Evolutionary conservation across 37 sponge, comb jelly and placozoan species (phyloP).

Genomic region (Eunapius fragilis): DNA sequence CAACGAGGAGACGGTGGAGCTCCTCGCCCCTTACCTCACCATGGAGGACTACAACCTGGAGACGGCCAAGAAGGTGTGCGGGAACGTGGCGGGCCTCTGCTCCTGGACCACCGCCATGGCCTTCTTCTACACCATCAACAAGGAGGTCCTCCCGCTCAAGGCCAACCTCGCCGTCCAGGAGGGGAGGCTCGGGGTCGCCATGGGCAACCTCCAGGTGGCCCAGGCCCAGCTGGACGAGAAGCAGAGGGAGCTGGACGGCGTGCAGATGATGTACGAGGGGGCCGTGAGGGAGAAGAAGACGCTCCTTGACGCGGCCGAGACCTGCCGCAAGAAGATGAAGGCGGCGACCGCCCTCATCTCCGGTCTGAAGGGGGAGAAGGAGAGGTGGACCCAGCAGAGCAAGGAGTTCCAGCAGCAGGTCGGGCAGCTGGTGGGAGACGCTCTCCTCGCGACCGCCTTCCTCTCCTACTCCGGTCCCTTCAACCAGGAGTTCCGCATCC

Average conservation of each 20-base stretch:
- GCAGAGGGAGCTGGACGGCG: conserved; percentile 89
- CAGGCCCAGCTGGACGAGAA: conserved; percentile 97
- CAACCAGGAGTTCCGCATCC: conserved; percentile 92
- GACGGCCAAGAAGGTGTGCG: conserved; percentile 97
- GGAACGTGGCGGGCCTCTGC: conserved; percentile 94
- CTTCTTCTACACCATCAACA: conserved; percentile 93
- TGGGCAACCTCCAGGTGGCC: conserved; percentile 78
- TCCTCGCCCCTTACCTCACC: conserved; percentile 87
- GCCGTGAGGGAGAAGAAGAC: conserved; percentile 94
- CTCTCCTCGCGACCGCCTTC: conserved; percentile 93
- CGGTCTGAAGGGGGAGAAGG: conserved; percentile 95
- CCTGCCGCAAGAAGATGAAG: conserved; percentile 91
- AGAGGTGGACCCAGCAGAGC: conserved; percentile 97
- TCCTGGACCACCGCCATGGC: conserved; percentile 98
- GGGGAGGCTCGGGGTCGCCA: conserved; percentile 79
- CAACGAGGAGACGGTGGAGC: conserved; percentile 95
- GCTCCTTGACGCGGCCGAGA: conserved; percentile 88
- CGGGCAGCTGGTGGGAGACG: conserved; percentile 94
- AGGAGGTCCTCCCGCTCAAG: conserved; percentile 97
- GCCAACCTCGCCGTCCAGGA: conserved; percentile 95
- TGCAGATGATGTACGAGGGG: conserved; percentile 85
- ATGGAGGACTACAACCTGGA: conserved; percentile 93
- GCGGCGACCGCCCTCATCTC: conserved; percentile 96
- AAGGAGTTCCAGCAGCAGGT: conserved; percentile 94
- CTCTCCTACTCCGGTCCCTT: conserved; percentile 98